These are phyloP conservation scores for Drosophila macrospina DNA, from an alignment of 2,888 invertebrate genomes.

Conservation along the genomic window DNA sequence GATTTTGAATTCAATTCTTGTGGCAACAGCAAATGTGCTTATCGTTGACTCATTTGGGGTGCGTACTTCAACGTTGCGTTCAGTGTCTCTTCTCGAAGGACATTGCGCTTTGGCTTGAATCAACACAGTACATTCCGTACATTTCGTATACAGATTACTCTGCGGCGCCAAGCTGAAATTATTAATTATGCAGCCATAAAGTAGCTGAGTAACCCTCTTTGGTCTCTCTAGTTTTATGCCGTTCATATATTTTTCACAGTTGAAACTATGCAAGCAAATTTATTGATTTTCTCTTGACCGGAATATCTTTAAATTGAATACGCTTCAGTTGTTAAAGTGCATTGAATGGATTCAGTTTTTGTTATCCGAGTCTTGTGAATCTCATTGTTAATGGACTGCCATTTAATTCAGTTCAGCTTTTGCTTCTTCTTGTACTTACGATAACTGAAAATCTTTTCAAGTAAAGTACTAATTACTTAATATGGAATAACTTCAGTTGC, in stretches of 20 bases:
- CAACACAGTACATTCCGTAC: too few species aligned
- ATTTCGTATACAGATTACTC: neutral
- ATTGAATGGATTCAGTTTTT: too few species aligned
- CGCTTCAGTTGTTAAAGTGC: too few species aligned
- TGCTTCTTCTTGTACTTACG: too few species aligned
- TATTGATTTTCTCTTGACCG: too few species aligned
- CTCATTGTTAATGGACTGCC: too few species aligned
- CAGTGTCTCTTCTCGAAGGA: slow-evolving; percentile 17
- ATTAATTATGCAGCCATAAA: slow-evolving; percentile 14
- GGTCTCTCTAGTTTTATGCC: neutral
- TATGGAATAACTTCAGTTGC: neutral
- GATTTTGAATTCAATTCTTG: slow-evolving; percentile 59
- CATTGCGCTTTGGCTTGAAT: slow-evolving; percentile 11
- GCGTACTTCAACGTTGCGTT: slow-evolving; percentile 13
- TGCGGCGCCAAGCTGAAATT: neutral
- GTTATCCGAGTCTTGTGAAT: too few species aligned
- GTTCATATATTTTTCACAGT: neutral
- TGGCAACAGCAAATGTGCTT: slow-evolving; percentile 30
- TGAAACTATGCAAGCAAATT: neutral
- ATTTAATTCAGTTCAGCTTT: too few species aligned
- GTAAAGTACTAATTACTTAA: too few species aligned
- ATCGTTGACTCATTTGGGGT: slow-evolving; percentile 17
- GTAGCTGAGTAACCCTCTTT: neutral
- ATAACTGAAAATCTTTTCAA: too few species aligned
- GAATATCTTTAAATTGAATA: too few species aligned